A percentile compares a stretch with the other conserved stretches of the same genome.
phyloP scores from a whole-genome alignment of 2,113 vertebrate species.

The Odobenus rosmarus region DNA sequence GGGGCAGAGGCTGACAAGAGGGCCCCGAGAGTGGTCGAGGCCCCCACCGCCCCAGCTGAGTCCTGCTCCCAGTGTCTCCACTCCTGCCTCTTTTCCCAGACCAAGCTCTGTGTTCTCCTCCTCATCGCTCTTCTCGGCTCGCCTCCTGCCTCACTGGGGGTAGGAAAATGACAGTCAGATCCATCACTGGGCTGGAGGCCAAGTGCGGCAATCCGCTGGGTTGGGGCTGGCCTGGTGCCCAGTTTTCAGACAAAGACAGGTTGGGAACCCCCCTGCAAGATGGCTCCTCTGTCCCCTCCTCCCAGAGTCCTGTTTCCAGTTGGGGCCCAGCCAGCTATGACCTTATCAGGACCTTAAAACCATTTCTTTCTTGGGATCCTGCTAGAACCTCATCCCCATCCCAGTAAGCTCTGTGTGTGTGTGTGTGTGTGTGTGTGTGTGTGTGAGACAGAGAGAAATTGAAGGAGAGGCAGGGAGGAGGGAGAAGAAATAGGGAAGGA shows the following conservation, averaged over 20 bases:
- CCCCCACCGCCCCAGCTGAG: slow-evolving; percentile 52
- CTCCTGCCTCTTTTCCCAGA: slow-evolving; percentile 59
- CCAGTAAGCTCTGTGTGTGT: neutral
- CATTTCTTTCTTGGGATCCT: slow-evolving; percentile 46
- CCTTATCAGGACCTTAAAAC: neutral
- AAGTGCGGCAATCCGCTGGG: slow-evolving; percentile 65
- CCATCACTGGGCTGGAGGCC: slow-evolving; percentile 79
- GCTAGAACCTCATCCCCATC: slow-evolving; percentile 40
- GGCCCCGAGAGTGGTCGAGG: fast-evolving
- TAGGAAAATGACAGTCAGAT: slow-evolving; percentile 77
- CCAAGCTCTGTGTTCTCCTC: slow-evolving; percentile 44
- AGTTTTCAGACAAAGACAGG: slow-evolving; percentile 81
- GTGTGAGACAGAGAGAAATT: neutral
- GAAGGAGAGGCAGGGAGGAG: neutral
- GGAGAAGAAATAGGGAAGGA: neutral
- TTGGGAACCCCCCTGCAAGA: slow-evolving; percentile 75
- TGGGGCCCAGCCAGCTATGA: neutral
- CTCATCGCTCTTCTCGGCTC: slow-evolving; percentile 44
- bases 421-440: neutral
- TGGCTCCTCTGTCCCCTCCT: slow-evolving; percentile 44
- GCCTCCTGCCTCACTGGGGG: slow-evolving; percentile 70
- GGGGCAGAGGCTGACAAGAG: neutral
- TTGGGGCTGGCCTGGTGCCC: slow-evolving; percentile 69
- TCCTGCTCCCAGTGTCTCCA: neutral
- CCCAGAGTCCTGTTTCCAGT: slow-evolving; percentile 23